Evolutionary conservation across 2,113 vertebrate species (phyloP), one percentile per base, ranked within the genome.

Genomic region (Microcebus ravelobensis): DNA sequence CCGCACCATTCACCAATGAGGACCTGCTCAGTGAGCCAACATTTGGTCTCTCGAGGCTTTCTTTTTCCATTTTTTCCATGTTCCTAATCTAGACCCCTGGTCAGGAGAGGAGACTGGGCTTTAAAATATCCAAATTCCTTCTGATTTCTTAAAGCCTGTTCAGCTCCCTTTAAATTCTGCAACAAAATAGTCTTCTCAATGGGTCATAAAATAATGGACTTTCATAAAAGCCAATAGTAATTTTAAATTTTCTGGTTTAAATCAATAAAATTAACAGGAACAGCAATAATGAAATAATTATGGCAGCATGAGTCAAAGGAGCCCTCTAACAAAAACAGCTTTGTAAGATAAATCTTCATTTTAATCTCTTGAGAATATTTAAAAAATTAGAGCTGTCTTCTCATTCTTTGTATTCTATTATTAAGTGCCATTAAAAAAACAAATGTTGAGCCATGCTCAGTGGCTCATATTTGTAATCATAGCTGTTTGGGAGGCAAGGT

Each of bases 171-270:
- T 84, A 97, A 89, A 96, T 94, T 92, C 14, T 97, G 70, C 89
- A 97, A 96, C 96, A 96, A 94, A 96, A 86, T 59, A 84, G 85
- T 65, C 55, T 92, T 42, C 73, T 97, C 82, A 55, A 34, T 59
- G 74, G 34, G 9, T 45, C 94, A 67, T 96, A 98, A 97, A 98
- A 97, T 55, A 95, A 93, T 31, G 71, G 84, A 96, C 82, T 29
- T 79, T 48, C 48, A 73, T 77, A 4, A 65, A 94, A 98, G 87
- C 42, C 71, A 50, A 85, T 23, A 50, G 45, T 48, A 98, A 96
- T 61, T 29, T 85, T 87, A 90, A 83, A 95, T 93, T 97, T 97
- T 97, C 79, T 97, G 74, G 84, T 97, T 97, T 88, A 95, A 97
- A 97, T 97, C 77, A 96, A 97, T 95, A 81, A 96, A 91, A 93